Evolutionary conservation across 1,140 invertebrate species (phyloP).

Genomic region (Camponotus pennsylvanicus): DNA sequence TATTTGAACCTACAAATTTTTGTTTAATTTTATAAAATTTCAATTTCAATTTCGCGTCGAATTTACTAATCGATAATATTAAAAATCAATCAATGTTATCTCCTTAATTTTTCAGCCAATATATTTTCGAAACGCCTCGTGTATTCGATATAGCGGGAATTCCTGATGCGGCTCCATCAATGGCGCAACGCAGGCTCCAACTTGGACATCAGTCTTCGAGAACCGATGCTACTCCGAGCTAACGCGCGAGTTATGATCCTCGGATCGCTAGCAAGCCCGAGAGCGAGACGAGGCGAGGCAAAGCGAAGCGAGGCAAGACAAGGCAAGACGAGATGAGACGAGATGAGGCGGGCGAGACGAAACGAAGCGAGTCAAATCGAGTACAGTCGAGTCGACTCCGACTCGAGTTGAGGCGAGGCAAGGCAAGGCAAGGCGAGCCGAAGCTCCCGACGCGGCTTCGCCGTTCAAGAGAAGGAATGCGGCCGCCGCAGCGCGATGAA

Average conservation of each 20-base stretch:
- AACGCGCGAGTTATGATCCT: conserved; percentile 22
- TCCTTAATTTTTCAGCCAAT: background rate
- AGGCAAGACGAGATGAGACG: background rate
- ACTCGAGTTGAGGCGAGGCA: conserved; percentile 29
- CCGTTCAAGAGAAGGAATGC: conserved; percentile 83
- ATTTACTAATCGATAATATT: background rate
- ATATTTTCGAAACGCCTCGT: background rate
- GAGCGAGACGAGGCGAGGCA: conserved; percentile 8
- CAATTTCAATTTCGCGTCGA: too few species aligned
- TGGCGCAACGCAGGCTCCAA: background rate
- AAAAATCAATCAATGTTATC: background rate
- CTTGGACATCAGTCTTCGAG: conserved; percentile 16
- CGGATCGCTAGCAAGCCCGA: background rate
- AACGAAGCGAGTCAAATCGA: conserved; percentile 24
- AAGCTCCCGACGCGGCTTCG: conserved; percentile 64
- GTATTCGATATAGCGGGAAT: background rate
- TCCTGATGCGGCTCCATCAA: conserved; percentile 10
- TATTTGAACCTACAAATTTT: background rate
- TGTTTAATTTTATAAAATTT: too few species aligned
- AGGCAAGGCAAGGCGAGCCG: conserved; percentile 63
- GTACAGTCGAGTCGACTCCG: conserved; percentile 6
- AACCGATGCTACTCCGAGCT: background rate
- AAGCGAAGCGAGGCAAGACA: background rate
- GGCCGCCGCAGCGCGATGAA: conserved; percentile 73
- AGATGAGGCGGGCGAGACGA: background rate